A percentile compares a stretch with the other conserved stretches of the same genome.
Conservation (phyloP, 2,113 vertebrate species). For the Leptodactylus fuscus region DNA sequence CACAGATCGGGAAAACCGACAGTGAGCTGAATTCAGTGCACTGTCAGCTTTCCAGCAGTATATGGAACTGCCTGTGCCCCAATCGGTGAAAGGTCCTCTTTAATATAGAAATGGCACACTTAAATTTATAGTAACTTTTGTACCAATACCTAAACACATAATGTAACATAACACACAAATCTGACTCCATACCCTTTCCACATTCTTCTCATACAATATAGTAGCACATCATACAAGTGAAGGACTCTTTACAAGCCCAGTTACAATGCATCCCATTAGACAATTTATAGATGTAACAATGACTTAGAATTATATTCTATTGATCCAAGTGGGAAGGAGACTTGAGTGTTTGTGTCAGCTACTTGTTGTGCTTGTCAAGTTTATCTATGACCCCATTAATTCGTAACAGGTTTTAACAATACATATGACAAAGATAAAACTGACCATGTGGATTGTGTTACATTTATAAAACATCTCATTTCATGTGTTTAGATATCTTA, state of each 20-base stretch:
- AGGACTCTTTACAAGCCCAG: background rate
- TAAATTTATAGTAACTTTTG: too few species aligned
- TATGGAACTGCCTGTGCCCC: too few species aligned
- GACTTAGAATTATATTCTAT: background rate
- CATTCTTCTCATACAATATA: background rate
- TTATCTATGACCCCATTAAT: background rate
- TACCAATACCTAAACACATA: too few species aligned
- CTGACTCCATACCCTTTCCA: too few species aligned
- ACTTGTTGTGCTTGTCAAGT: background rate
- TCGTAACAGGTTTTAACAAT: background rate
- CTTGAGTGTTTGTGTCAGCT: background rate
- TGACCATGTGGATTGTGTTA: background rate
- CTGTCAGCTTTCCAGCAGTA: too few species aligned
- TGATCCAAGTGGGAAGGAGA: background rate
- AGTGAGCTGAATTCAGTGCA: too few species aligned
- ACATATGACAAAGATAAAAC: background rate
- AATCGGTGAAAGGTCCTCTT: too few species aligned
- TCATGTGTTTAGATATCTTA: background rate
- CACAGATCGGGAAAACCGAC: too few species aligned
- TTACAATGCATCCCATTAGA: background rate
- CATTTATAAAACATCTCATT: too few species aligned
- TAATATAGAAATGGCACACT: too few species aligned
- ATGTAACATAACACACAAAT: too few species aligned
- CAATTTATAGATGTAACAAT: background rate
- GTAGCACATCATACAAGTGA: background rate